phyloP scores from a whole-genome alignment of 2,113 vertebrate species.

The Nyctereutes procyonoides region DNA sequence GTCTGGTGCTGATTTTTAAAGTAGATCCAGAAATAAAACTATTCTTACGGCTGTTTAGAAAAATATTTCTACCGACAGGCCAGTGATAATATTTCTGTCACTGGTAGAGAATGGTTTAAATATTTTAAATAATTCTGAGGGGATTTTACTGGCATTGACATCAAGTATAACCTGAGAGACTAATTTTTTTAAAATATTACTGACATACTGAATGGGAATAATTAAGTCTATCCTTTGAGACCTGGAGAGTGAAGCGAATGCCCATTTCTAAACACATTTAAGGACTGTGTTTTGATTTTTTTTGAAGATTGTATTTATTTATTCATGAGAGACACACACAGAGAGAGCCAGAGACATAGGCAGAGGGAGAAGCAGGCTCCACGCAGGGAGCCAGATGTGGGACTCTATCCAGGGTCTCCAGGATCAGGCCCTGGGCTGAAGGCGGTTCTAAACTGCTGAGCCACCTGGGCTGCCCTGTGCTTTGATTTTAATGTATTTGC shows the following conservation, averaged over 20 bases:
- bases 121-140: conserved; percentile 55
- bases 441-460: too few relatives aligned
- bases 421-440: too few relatives aligned
- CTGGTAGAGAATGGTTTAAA: neutral
- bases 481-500: conserved; percentile 34
- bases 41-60: neutral
- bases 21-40: neutral
- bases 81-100: neutral
- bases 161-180: conserved; percentile 36
- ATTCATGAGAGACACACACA: too few relatives aligned
- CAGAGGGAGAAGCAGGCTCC: too few relatives aligned
- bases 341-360: too few relatives aligned
- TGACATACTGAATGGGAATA: conserved; percentile 42
- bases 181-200: conserved; percentile 18
- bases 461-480: neutral
- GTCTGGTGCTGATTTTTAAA: neutral
- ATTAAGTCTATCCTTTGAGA: conserved; percentile 64
- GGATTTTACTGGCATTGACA: conserved; percentile 60
- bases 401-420: too few relatives aligned
- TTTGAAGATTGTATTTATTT: too few relatives aligned
- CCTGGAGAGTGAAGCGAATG: neutral
- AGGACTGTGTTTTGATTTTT: neutral
- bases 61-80: neutral
- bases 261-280: neutral
- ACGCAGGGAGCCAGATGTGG: too few relatives aligned